Base-by-base conservation (phyloP, 1,140 invertebrate species). In the Psilanteris sp. region DNA sequence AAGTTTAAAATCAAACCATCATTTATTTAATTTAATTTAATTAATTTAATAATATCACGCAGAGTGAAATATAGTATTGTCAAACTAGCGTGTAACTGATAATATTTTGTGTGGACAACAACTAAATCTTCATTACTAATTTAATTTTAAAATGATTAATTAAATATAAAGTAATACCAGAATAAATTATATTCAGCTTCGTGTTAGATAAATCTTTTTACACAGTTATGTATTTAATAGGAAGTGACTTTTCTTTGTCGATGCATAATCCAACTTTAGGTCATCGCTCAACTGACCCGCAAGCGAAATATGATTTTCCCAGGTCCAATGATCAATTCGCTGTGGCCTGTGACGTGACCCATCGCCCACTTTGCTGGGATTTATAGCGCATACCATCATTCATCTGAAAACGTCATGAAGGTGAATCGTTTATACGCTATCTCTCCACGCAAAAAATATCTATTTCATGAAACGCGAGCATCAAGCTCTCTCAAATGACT, bases 401-500 rank as follows among this genome's bases (percentile, higher is more conserved):
- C 62, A 75, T 68, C 48, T 34, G 54, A 67, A 74, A 75, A 75
- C 62, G 71, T 75, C 71, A 67, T 44, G 61, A 75, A 75, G 71
- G 61, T 55, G 61, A 67, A 62, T 75, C 71, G 62, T 75, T 75
- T 48, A 55, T 61, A 61, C 48, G 44, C 36, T 67, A 74, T 74
- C 70, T 74, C 44, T 52, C 34, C 36, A 39, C 61, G 44, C 52
- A 71, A 71, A 62, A 70, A 71, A 71, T 71, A 62, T 71, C 44
- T 52, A 57, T 67, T 64, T 66, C 36, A 29, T 50, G 52, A 66
- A 72, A 72, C 16, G 29, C 16, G 14, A 59, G 32, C 34, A 32
- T 32, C 27, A 46, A 46, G 52, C 34, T 68, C 43, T 48, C 41
- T 48, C 32, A 55, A 57, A 68, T 46, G 32, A 59, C 43, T 50